These are phyloP conservation scores for Rhinogobius similis DNA, from an alignment of 2,113 vertebrate genomes.

Conservation along the genomic window DNA sequence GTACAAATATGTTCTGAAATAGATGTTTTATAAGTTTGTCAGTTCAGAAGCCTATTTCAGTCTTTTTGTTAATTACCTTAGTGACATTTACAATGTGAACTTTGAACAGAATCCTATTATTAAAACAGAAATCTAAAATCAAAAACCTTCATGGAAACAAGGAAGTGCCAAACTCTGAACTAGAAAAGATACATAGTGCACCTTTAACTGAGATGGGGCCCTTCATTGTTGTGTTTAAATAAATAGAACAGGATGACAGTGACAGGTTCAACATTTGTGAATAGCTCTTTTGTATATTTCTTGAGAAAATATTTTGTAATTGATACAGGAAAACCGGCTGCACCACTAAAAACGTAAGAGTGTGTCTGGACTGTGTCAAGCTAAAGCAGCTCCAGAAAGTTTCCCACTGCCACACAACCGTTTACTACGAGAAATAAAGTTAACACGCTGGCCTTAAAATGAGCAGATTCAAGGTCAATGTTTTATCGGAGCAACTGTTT, in stretches of 20 bases:
- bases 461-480: conserved; percentile 7
- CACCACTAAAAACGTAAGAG: neutral
- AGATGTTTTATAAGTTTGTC: too few species aligned
- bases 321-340: neutral
- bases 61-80: too few species aligned
- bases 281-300: neutral
- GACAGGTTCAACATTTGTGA: too few species aligned
- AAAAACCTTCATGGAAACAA: too few species aligned
- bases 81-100: too few species aligned
- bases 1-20: too few species aligned
- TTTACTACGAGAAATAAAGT: neutral
- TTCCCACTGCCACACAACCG: neutral
- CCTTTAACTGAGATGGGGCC: neutral
- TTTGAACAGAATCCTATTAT: too few species aligned
- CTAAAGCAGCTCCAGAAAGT: neutral
- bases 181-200: neutral
- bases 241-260: neutral
- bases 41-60: too few species aligned
- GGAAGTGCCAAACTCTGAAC: too few species aligned
- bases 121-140: too few species aligned
- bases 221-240: neutral
- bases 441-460: neutral
- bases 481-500: conserved; percentile 7
- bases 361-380: neutral
- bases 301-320: neutral